phyloP scores from a whole-genome alignment of 2,888 invertebrate genomes.

The Dinocampus coccinellae region DNA sequence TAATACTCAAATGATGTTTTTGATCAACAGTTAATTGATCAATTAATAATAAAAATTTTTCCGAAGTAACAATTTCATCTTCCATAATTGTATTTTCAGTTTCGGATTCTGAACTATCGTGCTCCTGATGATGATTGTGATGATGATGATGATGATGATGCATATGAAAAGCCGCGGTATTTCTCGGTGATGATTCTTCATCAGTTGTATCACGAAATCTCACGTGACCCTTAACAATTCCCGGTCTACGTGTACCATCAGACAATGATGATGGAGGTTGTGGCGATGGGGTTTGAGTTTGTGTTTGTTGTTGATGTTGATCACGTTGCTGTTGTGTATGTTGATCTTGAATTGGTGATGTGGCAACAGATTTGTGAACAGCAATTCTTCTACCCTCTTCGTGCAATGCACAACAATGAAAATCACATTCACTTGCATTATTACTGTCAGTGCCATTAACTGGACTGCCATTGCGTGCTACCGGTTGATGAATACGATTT shows the following conservation, averaged over 20 bases:
- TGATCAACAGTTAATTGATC: constrained; percentile 94
- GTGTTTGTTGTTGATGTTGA: constrained; percentile 62
- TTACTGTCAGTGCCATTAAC: constrained; percentile 72
- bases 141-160: constrained; percentile 58
- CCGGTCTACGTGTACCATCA: constrained; percentile 68
- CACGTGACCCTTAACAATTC: constrained; percentile 82
- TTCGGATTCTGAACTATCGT: constrained; percentile 92
- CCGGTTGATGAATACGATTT: constrained; percentile 78
- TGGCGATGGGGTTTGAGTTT: constrained; percentile 73
- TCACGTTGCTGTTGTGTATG: constrained; percentile 60
- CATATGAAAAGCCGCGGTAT: constrained; percentile 61
- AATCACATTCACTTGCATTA: constrained; percentile 84
- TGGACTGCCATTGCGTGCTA: constrained; percentile 77
- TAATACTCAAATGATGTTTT: constrained; percentile 91
- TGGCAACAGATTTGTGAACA: constrained; percentile 92
- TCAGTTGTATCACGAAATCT: constrained; percentile 87
- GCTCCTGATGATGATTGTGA: constrained; percentile 71
- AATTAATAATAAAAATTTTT: constrained; percentile 92
- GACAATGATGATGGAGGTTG: constrained; percentile 73
- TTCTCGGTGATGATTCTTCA: constrained; percentile 59
- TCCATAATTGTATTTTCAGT: constrained; percentile 94
- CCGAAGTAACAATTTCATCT: constrained; percentile 89
- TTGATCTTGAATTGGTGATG: constrained; percentile 89
- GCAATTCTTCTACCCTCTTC: constrained; percentile 93
- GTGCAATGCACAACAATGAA: constrained; percentile 95